A percentile compares a stretch with the other conserved stretches of the same genome.
Conservation (phyloP, 1,140 invertebrate species). For the Heliconius melpomene region DNA sequence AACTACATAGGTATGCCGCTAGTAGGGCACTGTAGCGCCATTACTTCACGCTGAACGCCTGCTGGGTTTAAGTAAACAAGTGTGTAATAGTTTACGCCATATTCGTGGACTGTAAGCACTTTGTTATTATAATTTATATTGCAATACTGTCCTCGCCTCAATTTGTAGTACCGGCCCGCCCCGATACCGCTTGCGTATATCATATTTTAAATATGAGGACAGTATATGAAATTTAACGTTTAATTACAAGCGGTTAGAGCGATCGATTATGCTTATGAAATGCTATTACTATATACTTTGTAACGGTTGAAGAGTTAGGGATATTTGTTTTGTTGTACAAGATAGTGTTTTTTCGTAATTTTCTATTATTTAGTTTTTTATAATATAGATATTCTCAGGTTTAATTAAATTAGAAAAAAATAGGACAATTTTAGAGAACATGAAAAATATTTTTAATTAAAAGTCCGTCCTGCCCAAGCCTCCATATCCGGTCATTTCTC, state of each 20-base stretch:
- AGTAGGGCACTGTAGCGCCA: not conserved
- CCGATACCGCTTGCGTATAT: slow-evolving; percentile 16
- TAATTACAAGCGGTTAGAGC: not conserved
- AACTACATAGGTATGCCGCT: not conserved
- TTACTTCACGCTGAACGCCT: not conserved
- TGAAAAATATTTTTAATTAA: no score
- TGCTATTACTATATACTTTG: not conserved
- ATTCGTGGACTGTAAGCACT: not conserved
- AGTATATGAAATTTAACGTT: not conserved
- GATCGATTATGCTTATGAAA: not conserved
- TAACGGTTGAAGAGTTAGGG: not conserved
- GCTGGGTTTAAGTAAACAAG: slow-evolving; percentile 4
- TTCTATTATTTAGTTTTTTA: not conserved
- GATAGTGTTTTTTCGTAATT: not conserved
- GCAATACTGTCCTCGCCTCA: slow-evolving; percentile 1
- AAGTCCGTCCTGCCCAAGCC: no score
- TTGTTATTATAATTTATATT: slow-evolving; percentile 23
- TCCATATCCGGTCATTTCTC: no score
- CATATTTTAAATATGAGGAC: slow-evolving; percentile 13
- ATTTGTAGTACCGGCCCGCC: slow-evolving; percentile 17
- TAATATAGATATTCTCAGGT: no score
- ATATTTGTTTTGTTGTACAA: not conserved
- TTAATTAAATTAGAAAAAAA: no score
- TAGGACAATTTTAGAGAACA: no score
- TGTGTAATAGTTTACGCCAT: slow-evolving; percentile 19